A percentile compares a stretch with the other conserved stretches of the same genome.
phyloP scores from a whole-genome alignment of 2,797 vertebrate genomes.

The Gorsachius magnificus region DNA sequence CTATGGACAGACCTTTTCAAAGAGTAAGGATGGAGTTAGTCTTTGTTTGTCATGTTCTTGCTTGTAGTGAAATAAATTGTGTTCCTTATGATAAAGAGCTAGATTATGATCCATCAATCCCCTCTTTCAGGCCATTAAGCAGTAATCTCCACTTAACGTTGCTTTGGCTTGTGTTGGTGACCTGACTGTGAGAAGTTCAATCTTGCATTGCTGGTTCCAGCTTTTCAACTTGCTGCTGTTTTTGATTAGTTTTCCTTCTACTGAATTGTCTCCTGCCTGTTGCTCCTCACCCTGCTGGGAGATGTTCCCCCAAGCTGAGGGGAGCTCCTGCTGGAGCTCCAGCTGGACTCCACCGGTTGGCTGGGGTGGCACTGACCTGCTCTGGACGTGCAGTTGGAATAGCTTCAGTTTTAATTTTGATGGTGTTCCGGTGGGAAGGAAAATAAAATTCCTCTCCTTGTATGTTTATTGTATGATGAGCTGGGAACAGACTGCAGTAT shows the following conservation, averaged over 20 bases:
- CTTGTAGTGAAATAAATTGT: neutral
- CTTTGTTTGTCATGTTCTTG: neutral
- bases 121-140: slow-evolving; percentile 5
- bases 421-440: neutral
- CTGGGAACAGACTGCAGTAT: neutral
- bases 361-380: neutral
- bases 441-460: neutral
- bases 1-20: slow-evolving; percentile 24
- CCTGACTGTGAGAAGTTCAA: neutral
- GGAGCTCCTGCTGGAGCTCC: neutral
- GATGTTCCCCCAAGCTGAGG: neutral
- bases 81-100: neutral
- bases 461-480: neutral
- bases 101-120: neutral
- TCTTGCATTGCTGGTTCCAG: neutral
- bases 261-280: neutral
- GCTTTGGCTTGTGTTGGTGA: neutral
- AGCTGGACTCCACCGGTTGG: rapidly evolving
- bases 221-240: neutral
- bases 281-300: neutral
- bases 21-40: neutral
- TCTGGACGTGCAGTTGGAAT: neutral
- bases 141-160: neutral
- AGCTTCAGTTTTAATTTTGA: neutral
- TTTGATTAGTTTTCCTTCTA: slow-evolving; percentile 19